These are phyloP conservation scores for Choristoneura rosaceana DNA, from an alignment of 2,888 invertebrate species.

Conservation along the genomic window DNA sequence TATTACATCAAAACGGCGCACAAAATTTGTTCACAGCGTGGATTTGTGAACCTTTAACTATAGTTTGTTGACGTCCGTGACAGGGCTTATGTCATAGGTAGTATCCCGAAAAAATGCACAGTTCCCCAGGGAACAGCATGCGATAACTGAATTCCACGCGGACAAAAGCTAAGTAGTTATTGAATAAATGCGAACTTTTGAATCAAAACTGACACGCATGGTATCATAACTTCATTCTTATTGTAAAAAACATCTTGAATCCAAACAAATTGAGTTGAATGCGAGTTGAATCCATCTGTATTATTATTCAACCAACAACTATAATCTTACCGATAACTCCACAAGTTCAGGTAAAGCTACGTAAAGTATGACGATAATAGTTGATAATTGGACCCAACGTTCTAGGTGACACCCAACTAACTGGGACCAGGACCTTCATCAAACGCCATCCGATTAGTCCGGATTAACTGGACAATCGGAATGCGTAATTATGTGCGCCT, in stretches of 20 bases:
- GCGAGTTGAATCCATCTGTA: not conserved
- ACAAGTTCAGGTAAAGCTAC: constrained; percentile 9
- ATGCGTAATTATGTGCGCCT: constrained; percentile 80
- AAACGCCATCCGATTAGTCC: constrained; percentile 72
- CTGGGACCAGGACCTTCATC: constrained; percentile 68
- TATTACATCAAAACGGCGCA: too few relatives aligned
- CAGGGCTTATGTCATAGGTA: too few relatives aligned
- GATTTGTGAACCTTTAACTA: too few relatives aligned
- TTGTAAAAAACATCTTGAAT: not conserved
- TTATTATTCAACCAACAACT: not conserved
- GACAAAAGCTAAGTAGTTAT: too few relatives aligned
- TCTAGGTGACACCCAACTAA: constrained; percentile 39
- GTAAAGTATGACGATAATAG: constrained; percentile 31
- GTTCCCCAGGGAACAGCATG: too few relatives aligned
- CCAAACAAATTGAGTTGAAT: too few relatives aligned
- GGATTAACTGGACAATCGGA: constrained; percentile 81
- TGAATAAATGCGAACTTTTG: too few relatives aligned
- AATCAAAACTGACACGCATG: too few relatives aligned
- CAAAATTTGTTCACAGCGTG: too few relatives aligned
- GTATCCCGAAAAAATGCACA: too few relatives aligned
- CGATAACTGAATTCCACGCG: too few relatives aligned
- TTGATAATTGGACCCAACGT: constrained; percentile 23
- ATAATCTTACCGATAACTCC: not conserved
- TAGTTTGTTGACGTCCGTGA: too few relatives aligned
- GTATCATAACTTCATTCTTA: not conserved